Evolutionary conservation across 30 jellyfish, hydroid and myxozoan species (phyloP), one percentile per base, ranked within the genome.

Genomic region (Chrysaora quinquecirrha): DNA sequence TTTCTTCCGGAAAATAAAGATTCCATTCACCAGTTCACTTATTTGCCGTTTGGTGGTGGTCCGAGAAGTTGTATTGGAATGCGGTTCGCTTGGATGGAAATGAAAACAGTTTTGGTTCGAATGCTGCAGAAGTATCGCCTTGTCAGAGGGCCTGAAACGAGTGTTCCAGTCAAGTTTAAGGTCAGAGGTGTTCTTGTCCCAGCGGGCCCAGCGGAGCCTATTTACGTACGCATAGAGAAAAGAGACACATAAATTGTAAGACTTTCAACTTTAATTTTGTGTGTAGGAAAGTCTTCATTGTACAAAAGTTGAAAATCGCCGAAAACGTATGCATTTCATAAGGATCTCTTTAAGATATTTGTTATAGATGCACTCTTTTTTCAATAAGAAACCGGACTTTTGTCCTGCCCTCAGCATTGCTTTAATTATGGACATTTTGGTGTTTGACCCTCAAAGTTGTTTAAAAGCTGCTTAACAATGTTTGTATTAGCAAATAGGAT

Each of bases 71-170:
- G 96, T 77, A 48, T 86, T 69, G 96, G 87, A 0, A 67, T 52
- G 89, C 58, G 96, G 24, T 75, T 85, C 48, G 96, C 96, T 1
- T 66, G 62, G 82, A 79, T 85, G 85, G 96, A 85, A 68, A 85
- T 85, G 22, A 85, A 75, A 48, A 52, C 82, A 0, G 77, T 76
- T 16, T 50, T 85, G 34, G 82, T 35, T 34, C 54, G 80, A 27
- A 22, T 85, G 80, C 49, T 85, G 47, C 89, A 64, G 35, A 75
- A 50, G 77, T 74, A 63, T 30, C 96, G 96, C 33, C 33, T 82
- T 12, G 86, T 82, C 11, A 72, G 93, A 3, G 80, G 71, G 16
- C 80, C 86, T 7, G 86, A 70, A 64, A 82, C 93, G 18, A 83
- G 85, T 1, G 86, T 69, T 3, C 93, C 93, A 19, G 20, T 71